These are phyloP conservation scores for Pteria penguin DNA, from an alignment of 2,888 invertebrate species.

Conservation along the genomic window DNA sequence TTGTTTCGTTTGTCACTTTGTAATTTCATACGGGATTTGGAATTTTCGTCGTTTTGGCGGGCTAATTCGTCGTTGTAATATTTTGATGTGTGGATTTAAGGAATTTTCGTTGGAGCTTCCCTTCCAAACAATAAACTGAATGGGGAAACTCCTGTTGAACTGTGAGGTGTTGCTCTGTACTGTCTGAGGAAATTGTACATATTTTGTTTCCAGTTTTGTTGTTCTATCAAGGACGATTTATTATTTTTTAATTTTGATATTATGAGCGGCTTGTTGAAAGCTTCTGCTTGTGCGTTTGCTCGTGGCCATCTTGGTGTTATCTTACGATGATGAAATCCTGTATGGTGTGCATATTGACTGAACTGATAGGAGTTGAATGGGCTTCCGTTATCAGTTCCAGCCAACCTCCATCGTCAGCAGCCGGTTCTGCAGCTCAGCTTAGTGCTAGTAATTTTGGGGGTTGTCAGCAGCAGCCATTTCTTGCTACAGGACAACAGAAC, in stretches of 20 bases:
- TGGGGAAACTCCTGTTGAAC: constrained; percentile 32
- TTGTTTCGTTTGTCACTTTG: not conserved
- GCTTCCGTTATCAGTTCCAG: not conserved
- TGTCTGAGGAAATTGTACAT: constrained; percentile 27
- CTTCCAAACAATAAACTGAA: constrained; percentile 34
- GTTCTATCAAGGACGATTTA: constrained; percentile 28
- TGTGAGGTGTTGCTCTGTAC: constrained; percentile 28
- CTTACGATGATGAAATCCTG: constrained; percentile 13
- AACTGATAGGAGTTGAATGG: not conserved
- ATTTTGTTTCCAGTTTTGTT: constrained; percentile 32
- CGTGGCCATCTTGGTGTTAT: constrained; percentile 42
- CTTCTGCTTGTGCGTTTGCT: constrained; percentile 36
- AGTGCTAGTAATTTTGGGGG: too few species aligned
- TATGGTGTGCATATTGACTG: not conserved
- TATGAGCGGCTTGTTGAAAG: constrained; percentile 38
- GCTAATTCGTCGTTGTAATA: not conserved
- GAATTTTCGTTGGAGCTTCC: constrained; percentile 30
- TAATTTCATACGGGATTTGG: constrained; percentile 24
- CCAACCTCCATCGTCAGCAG: too few species aligned
- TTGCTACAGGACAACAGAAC: too few species aligned
- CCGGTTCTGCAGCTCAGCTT: too few species aligned
- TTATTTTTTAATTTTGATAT: too few species aligned
- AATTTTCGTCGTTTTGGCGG: constrained; percentile 25
- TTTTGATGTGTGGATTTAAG: not conserved
- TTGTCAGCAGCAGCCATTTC: too few species aligned